Evolutionary conservation across 2,888 invertebrate genomes (phyloP).

Genomic region (Caenorhabditis sp.): DNA sequence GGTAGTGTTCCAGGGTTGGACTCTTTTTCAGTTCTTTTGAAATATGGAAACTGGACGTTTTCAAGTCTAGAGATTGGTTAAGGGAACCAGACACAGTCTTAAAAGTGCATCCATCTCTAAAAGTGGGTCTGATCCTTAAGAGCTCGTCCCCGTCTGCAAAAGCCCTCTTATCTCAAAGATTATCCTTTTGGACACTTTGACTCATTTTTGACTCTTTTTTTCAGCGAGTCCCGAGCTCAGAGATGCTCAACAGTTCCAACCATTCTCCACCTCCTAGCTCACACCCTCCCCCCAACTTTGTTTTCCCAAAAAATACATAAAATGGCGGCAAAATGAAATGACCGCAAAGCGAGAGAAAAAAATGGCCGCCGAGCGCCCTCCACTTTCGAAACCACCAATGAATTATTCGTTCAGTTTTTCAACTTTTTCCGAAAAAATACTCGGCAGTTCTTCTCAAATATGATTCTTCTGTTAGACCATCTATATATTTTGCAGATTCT

Average conservation of each 20-base stretch:
- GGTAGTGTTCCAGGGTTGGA: background rate
- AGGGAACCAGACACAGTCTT: background rate
- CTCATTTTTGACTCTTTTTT: background rate
- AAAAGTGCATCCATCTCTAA: too few species aligned
- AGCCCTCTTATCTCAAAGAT: background rate
- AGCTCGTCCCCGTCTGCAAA: background rate
- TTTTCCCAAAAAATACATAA: background rate
- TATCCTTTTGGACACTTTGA: background rate
- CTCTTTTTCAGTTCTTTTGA: too few species aligned
- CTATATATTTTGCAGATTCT: background rate
- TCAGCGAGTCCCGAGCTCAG: too few species aligned
- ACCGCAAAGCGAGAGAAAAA: slow-evolving; percentile 3
- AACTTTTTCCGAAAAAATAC: too few species aligned
- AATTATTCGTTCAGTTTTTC: slow-evolving; percentile 25
- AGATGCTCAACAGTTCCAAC: too few species aligned
- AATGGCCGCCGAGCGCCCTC: slow-evolving; percentile 19
- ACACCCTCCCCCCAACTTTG: too few species aligned
- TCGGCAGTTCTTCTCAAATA: background rate
- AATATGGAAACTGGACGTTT: too few species aligned
- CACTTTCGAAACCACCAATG: slow-evolving; percentile 18
- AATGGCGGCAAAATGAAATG: slow-evolving; percentile 17
- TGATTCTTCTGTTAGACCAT: too few species aligned
- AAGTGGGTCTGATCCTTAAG: too few species aligned
- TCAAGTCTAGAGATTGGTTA: too few species aligned
- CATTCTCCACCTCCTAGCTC: too few species aligned